A percentile compares a stretch with the other conserved stretches of the same genome.
phyloP scores from a whole-genome alignment of 2,797 vertebrate species.

The Alfaro cultratus region DNA sequence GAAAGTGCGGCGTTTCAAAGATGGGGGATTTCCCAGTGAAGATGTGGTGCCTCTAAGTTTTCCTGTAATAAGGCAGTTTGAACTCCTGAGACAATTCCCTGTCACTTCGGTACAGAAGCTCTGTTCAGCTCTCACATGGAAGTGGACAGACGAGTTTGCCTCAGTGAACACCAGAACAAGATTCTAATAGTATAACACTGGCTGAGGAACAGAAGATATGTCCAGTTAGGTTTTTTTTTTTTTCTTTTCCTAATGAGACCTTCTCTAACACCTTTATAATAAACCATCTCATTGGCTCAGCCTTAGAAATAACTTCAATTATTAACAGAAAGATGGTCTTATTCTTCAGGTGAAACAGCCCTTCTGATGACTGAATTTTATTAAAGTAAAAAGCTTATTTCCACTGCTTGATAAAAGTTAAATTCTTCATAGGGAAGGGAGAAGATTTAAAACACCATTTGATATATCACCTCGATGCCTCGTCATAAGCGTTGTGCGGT shows the following conservation, averaged over 20 bases:
- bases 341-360: neutral
- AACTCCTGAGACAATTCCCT: neutral
- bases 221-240: neutral
- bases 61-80: neutral
- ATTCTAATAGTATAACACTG: neutral
- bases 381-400: neutral
- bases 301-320: conserved; percentile 1
- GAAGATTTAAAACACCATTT: neutral
- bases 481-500: neutral
- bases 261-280: neutral
- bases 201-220: neutral
- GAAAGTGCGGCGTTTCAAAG: neutral
- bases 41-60: neutral
- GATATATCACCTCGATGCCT: neutral
- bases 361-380: neutral
- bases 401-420: neutral
- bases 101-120: neutral
- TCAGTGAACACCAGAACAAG: conserved; percentile 12
- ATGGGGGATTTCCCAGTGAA: neutral
- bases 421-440: neutral
- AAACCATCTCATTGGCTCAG: neutral
- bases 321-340: neutral
- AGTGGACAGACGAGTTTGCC: conserved; percentile 1
- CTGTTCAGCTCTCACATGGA: neutral
- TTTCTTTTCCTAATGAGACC: neutral